Conservation (phyloP, 2,113 vertebrate species). For the Callorhinus ursinus region DNA sequence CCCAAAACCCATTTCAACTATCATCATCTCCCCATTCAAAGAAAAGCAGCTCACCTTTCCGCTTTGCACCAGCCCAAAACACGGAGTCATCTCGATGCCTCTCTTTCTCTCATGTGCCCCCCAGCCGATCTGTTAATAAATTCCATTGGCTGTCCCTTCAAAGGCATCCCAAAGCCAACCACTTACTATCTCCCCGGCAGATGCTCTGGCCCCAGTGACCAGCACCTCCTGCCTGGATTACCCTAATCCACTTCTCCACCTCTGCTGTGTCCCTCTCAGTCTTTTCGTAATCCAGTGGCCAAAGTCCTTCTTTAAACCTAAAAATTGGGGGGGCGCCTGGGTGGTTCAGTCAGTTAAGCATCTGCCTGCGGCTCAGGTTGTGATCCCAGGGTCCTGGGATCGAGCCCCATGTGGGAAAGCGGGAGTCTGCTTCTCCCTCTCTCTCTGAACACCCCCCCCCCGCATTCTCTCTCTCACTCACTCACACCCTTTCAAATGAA, state of each 20-base stretch:
- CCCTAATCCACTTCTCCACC: neutral
- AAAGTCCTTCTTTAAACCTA: neutral
- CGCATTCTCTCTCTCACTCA: neutral
- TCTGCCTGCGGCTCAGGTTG: neutral
- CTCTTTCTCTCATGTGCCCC: neutral
- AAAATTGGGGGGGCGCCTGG: neutral
- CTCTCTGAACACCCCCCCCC: neutral
- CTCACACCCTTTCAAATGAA: neutral
- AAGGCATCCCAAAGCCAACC: too few relatives aligned
- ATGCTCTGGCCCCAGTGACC: too few relatives aligned
- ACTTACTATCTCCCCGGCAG: too few relatives aligned
- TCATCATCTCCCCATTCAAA: neutral
- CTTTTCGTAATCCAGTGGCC: neutral
- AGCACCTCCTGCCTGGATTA: neutral
- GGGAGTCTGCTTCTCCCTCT: neutral
- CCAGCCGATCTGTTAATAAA: neutral
- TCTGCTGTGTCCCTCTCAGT: neutral
- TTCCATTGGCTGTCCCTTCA: neutral
- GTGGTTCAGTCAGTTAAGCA: neutral
- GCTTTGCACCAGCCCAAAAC: neutral
- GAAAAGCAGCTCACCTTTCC: neutral
- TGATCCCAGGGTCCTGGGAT: neutral
- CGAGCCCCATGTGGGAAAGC: neutral
- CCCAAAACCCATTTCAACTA: neutral
- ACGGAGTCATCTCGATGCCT: rapidly evolving